Evolutionary conservation across 2,888 invertebrate species (phyloP).

Genomic region (Aporophyla nigra): DNA sequence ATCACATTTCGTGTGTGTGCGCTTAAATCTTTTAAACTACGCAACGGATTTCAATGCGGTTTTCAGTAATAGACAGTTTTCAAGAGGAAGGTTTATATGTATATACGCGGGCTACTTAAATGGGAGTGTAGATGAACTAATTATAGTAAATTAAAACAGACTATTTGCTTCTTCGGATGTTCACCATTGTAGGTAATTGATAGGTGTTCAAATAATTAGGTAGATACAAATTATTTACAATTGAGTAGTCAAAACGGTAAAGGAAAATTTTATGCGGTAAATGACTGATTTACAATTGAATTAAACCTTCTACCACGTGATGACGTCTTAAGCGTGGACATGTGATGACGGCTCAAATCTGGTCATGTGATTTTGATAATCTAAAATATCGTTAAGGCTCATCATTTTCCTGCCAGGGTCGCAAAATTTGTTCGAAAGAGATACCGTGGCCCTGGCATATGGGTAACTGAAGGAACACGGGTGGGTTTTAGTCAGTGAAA

Average conservation of each 20-base stretch:
- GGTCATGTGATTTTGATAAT: not conserved
- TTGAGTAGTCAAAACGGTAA: not conserved
- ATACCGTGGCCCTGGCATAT: no score
- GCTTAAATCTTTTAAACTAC: no score
- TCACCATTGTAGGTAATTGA: not conserved
- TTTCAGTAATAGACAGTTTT: no score
- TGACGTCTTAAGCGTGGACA: not conserved
- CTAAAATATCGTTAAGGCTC: not conserved
- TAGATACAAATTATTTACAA: not conserved
- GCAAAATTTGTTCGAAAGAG: no score
- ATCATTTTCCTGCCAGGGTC: no score
- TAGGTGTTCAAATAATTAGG: not conserved
- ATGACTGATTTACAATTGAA: constrained; percentile 6
- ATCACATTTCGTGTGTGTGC: no score
- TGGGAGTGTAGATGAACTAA: not conserved
- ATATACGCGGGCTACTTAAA: no score
- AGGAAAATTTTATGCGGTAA: constrained; percentile 20
- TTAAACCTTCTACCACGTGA: not conserved
- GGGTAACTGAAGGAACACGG: no score
- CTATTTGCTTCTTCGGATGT: not conserved
- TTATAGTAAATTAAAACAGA: not conserved
- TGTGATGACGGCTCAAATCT: not conserved
- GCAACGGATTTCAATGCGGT: no score
- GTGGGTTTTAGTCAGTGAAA: no score
- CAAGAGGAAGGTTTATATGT: no score